Conservation (phyloP, 2,113 vertebrate genomes). For the Nyctereutes procyonoides region DNA sequence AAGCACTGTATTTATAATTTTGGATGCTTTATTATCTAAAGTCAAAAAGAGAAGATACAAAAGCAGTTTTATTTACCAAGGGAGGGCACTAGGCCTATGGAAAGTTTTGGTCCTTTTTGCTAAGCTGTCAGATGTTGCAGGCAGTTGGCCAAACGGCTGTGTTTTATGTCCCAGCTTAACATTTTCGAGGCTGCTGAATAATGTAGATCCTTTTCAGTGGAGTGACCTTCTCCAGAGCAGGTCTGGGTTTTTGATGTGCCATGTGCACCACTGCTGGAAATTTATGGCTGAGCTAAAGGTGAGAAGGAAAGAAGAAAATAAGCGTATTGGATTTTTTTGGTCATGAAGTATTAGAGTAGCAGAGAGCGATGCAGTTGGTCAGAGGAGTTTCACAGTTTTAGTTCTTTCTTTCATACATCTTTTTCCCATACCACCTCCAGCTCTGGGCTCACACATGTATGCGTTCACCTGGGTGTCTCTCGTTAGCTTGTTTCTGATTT, state of each 20-base stretch:
- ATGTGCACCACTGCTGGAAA: constrained; percentile 91
- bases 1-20: constrained; percentile 35
- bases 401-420: constrained; percentile 4
- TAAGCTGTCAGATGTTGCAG: constrained; percentile 29
- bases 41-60: constrained; percentile 73
- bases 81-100: background rate
- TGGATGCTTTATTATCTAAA: constrained; percentile 83
- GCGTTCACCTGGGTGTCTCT: background rate
- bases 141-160: constrained; percentile 56
- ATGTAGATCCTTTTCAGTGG: constrained; percentile 86
- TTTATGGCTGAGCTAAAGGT: constrained; percentile 89
- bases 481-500: background rate
- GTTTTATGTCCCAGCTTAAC: constrained; percentile 84
- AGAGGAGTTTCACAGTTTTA: background rate
- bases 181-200: constrained; percentile 97
- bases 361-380: constrained; percentile 4
- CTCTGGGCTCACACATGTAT: background rate
- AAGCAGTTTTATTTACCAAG: constrained; percentile 77
- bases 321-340: constrained; percentile 4
- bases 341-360: constrained; percentile 40
- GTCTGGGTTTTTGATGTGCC: constrained; percentile 91
- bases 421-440: background rate
- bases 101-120: constrained; percentile 61
- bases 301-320: constrained; percentile 72
- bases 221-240: constrained; percentile 91